These are phyloP conservation scores for Meloidogyne floridensis DNA, from an alignment of 1,140 invertebrate genomes.

Conservation along the genomic window DNA sequence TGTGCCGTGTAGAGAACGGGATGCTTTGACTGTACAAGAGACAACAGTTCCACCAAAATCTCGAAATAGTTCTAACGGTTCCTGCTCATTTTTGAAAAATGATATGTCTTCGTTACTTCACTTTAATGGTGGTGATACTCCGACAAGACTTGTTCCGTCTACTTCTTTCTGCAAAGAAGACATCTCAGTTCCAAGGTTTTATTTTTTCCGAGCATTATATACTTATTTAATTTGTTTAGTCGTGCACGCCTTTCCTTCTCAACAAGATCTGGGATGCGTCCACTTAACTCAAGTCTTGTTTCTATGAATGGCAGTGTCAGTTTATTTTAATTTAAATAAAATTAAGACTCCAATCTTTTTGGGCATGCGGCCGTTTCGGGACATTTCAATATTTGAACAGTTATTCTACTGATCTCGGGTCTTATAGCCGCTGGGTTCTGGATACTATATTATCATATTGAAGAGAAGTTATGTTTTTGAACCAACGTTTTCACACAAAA, in stretches of 20 bases:
- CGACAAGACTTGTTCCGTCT: constrained; percentile 23
- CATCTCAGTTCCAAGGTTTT: constrained; percentile 23
- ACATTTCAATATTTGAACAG: no score
- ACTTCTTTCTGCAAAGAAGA: constrained; percentile 10
- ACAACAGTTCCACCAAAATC: constrained; percentile 1
- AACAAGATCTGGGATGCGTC: constrained; percentile 48
- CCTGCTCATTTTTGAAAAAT: constrained; percentile 3
- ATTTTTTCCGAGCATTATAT: not conserved
- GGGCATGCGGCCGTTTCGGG: no score
- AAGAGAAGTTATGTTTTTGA: no score
- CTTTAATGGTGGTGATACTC: constrained; percentile 4
- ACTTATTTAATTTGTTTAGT: constrained; percentile 30
- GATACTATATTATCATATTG: no score
- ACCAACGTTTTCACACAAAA: no score
- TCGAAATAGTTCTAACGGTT: constrained; percentile 20
- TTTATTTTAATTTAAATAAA: not conserved
- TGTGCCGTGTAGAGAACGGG: constrained; percentile 43
- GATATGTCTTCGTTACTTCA: constrained; percentile 20
- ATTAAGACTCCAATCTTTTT: no score
- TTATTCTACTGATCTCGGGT: no score
- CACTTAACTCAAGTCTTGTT: constrained; percentile 34
- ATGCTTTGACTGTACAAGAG: constrained; percentile 4
- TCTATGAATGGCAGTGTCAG: constrained; percentile 37
- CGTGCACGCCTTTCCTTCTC: constrained; percentile 41
- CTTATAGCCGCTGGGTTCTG: no score